phyloP scores from a whole-genome alignment of 2,888 invertebrate species.

The Drosophila phalerata region DNA sequence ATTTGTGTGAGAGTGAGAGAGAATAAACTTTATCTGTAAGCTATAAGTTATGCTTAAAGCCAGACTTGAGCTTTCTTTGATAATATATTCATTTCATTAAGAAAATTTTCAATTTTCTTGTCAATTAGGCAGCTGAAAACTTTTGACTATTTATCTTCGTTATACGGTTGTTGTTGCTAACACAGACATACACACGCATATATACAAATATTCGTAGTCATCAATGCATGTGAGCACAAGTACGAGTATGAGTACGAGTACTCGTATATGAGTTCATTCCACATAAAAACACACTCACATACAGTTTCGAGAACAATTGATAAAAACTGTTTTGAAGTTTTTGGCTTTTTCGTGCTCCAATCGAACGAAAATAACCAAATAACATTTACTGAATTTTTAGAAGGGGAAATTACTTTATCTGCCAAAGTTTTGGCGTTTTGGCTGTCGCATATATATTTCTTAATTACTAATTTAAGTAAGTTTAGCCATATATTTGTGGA shows the following conservation, averaged over 20 bases:
- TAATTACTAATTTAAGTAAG: conserved; percentile 60
- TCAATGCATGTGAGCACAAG: neutral
- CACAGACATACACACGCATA: neutral
- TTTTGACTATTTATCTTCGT: conserved; percentile 76
- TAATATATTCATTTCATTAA: conserved; percentile 69
- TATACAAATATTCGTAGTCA: neutral
- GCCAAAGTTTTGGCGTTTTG: conserved; percentile 29
- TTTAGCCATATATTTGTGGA: neutral
- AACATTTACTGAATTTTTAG: conserved; percentile 11
- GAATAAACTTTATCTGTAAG: neutral
- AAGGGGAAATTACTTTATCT: conserved; percentile 48
- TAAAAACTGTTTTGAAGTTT: conserved; percentile 57
- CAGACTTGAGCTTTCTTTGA: conserved; percentile 41
- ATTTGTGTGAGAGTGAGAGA: neutral
- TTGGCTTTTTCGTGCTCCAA: conserved; percentile 42
- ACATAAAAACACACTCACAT: neutral
- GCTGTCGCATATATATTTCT: conserved; percentile 47
- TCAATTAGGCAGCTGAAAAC: conserved; percentile 73
- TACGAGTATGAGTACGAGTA: neutral
- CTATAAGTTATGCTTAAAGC: conserved; percentile 19
- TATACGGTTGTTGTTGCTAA: conserved; percentile 27
- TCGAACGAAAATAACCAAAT: conserved; percentile 51
- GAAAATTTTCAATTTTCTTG: conserved; percentile 75
- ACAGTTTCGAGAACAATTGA: conserved; percentile 33
- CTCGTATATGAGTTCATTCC: conserved; percentile 12